Percentiles rank a stretch among this genome's conserved stretches.
Conservation (phyloP, 2,888 invertebrate genomes). For the Encarsia formosa region DNA sequence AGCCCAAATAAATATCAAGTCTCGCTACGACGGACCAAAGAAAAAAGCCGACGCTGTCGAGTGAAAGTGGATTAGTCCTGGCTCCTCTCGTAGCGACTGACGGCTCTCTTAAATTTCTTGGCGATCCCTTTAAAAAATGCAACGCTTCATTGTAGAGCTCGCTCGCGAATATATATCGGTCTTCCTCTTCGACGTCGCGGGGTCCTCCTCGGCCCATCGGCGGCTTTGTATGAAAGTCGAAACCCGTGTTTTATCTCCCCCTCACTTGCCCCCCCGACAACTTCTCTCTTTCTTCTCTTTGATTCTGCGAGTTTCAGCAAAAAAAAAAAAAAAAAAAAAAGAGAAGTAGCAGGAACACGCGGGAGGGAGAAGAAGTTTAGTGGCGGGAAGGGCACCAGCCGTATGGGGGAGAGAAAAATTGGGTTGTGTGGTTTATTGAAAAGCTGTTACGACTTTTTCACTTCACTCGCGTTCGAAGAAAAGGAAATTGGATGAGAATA, state of each 20-base stretch:
- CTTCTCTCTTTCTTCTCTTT: conserved; percentile 5
- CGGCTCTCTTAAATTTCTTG: too few species aligned
- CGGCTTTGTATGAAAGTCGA: conserved; percentile 38
- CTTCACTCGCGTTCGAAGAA: too few species aligned
- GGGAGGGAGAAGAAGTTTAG: conserved; percentile 8
- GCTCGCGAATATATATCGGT: too few species aligned
- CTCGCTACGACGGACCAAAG: too few species aligned
- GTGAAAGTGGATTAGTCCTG: too few species aligned
- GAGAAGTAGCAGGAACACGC: background rate
- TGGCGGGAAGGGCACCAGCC: background rate
- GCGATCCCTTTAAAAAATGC: too few species aligned
- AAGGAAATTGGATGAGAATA: too few species aligned
- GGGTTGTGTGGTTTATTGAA: conserved; percentile 45
- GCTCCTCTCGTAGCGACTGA: too few species aligned
- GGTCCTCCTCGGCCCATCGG: conserved; percentile 24
- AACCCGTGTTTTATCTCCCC: conserved; percentile 39
- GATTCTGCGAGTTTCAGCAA: conserved; percentile 4
- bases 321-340: background rate
- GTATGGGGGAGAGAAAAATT: conserved; percentile 27
- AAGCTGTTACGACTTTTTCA: conserved; percentile 33
- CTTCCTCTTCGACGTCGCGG: conserved; percentile 29
- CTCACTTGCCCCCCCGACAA: background rate
- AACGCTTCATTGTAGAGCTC: too few species aligned
- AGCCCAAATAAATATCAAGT: too few species aligned
- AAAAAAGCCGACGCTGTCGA: too few species aligned